These are phyloP conservation scores for Neogobius melanostomus DNA, from an alignment of 2,113 vertebrate genomes.

Conservation along the genomic window DNA sequence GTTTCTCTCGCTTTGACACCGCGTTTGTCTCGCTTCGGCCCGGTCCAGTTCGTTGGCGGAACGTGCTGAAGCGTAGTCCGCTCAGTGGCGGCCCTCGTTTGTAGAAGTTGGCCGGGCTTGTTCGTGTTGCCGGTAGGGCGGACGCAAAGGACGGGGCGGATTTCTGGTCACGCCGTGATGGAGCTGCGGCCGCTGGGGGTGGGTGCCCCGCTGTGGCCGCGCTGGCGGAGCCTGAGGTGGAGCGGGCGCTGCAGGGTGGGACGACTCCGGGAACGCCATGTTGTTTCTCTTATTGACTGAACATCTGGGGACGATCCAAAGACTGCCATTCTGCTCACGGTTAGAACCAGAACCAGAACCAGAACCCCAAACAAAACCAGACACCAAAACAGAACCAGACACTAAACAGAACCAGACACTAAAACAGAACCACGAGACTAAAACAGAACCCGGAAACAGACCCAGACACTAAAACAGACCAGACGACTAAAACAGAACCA, in stretches of 20 bases:
- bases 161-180: constrained; percentile 78
- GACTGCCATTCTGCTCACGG: constrained; percentile 86
- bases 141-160: constrained; percentile 46
- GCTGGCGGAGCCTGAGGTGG: constrained; percentile 71
- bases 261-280: constrained; percentile 73
- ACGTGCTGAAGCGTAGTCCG: constrained; percentile 83
- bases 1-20: no score
- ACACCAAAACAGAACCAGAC: no score
- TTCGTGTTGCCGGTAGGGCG: constrained; percentile 81
- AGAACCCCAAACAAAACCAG: not conserved
- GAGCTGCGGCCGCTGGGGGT: constrained; percentile 80
- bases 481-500: no score
- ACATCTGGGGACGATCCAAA: constrained; percentile 53
- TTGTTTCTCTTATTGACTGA: constrained; percentile 72
- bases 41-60: constrained; percentile 77
- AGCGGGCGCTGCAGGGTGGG: constrained; percentile 70
- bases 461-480: no score
- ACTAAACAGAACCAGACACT: no score
- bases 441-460: no score
- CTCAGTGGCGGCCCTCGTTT: constrained; percentile 70
- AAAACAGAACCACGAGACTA: no score
- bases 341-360: constrained; percentile 59
- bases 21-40: not conserved
- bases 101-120: constrained; percentile 84
- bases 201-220: constrained; percentile 74